phyloP scores from a whole-genome alignment of 2,888 invertebrate genomes.

The Lasius fuliginosus region DNA sequence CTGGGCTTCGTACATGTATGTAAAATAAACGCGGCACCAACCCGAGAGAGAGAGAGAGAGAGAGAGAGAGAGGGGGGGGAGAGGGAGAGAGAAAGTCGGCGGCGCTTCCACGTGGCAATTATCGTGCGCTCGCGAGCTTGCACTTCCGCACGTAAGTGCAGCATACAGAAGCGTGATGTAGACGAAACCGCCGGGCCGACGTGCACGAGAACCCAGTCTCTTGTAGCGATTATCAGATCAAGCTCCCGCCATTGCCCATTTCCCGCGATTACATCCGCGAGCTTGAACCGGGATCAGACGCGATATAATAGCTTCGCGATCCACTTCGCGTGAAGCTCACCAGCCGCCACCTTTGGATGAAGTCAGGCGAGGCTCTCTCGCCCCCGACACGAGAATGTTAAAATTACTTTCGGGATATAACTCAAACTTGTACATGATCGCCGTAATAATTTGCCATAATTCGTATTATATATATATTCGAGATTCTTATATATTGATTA shows the following conservation, averaged over 20 bases:
- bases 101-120: slow-evolving; percentile 49
- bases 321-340: slow-evolving; percentile 45
- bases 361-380: slow-evolving; percentile 37
- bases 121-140: slow-evolving; percentile 33
- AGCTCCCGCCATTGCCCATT: slow-evolving; percentile 49
- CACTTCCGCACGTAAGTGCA: slow-evolving; percentile 29
- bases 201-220: slow-evolving; percentile 22
- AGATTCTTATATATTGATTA: not conserved
- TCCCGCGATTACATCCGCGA: slow-evolving; percentile 51
- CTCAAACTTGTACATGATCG: slow-evolving; percentile 3
- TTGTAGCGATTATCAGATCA: slow-evolving; percentile 51
- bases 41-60: too few species aligned
- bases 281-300: slow-evolving; percentile 48
- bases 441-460: too few species aligned
- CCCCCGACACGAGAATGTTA: slow-evolving; percentile 34
- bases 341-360: slow-evolving; percentile 31
- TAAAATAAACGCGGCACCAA: not conserved
- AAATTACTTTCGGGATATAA: slow-evolving; percentile 26
- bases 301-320: slow-evolving; percentile 44
- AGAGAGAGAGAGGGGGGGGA: too few species aligned
- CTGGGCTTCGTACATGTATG: not conserved
- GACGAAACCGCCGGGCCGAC: slow-evolving; percentile 14
- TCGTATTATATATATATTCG: not conserved
- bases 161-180: not conserved
- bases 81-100: not conserved